Base-by-base conservation (phyloP, 2,888 invertebrate genomes). In the Trisateles emortualis region DNA sequence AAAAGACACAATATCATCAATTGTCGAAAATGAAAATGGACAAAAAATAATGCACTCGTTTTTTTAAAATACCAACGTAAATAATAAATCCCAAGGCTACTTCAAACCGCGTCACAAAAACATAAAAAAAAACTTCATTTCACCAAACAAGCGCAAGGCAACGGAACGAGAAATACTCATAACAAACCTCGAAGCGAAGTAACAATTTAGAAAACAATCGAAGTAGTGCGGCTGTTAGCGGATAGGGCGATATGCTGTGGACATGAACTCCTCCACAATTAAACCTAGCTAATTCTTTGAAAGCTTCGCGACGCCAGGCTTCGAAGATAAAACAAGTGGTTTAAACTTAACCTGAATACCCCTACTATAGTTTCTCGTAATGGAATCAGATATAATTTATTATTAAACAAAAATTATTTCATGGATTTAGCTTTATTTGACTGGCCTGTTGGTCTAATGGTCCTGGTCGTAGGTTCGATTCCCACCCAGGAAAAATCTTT, bases 231-330 rank as follows among this genome's bases (percentile, higher is more conserved):
- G 19, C 42, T 51, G 49, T 42, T 55, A 44, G 60, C 39, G 24
- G 58, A 36, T 40, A 38, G 47, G 38, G 38, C 51, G 54, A 64
- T 68, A 58, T 62, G 65, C 68, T 57, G 56, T 33, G 52, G 64
- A 67, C 56, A 54, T 58, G 19, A 43, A 68, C 73, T 71, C 53
- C 63, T 58, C 51, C 54, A 59, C 78, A 72, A 79, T 78, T 74
- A 77, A 72, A 72, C 60, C 57, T 57, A 63, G 59, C 60, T 76
- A 76, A 78, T 77, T 79, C 74, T 74, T 71, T 62, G 59, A 72
- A 70, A 78, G 72, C 67, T 64, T 72, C 50, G 51, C 54, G 48
- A 67, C 53, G 64, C 57, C 52, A 61, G 55, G 48, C 53, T 60
- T 55, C 44, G 49, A 53, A 52, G 65, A 70, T 68, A 65, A 69